Conservation (phyloP, 2,113 vertebrate species). For the Leptodactylus fuscus region DNA sequence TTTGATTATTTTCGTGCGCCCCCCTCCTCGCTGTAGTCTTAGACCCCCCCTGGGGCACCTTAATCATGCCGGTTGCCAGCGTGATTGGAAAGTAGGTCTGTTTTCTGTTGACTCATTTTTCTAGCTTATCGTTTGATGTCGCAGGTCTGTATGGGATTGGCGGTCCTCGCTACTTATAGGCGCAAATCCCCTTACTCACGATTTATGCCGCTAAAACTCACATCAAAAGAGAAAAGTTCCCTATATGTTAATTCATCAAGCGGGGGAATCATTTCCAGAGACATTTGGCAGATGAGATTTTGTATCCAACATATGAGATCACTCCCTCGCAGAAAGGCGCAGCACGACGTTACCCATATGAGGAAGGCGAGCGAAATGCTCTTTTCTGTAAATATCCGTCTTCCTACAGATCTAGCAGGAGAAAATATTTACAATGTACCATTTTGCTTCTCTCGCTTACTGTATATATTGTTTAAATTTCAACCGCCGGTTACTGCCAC, state of each 20-base stretch:
- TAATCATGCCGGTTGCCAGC: neutral
- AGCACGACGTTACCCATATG: neutral
- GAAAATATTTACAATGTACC: neutral
- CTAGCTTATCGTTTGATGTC: slow-evolving; percentile 13
- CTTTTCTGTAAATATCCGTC: no score
- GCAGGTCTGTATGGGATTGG: neutral
- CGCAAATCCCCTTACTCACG: neutral
- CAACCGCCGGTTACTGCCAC: neutral
- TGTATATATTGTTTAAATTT: neutral
- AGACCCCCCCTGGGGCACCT: neutral
- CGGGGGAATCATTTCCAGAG: neutral
- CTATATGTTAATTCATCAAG: neutral
- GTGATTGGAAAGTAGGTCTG: neutral
- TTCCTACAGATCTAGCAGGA: no score
- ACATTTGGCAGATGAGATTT: neutral
- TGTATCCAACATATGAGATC: neutral
- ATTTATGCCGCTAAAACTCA: neutral
- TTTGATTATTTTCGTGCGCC: slow-evolving; percentile 25
- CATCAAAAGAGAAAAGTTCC: neutral
- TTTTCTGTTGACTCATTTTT: neutral
- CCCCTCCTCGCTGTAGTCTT: neutral
- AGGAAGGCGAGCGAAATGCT: neutral
- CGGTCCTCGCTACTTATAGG: neutral
- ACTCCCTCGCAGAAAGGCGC: neutral
- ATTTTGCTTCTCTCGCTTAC: neutral